These are phyloP conservation scores for Rhinophrynus dorsalis DNA, from an alignment of 2,797 vertebrate species.

Conservation along the genomic window DNA sequence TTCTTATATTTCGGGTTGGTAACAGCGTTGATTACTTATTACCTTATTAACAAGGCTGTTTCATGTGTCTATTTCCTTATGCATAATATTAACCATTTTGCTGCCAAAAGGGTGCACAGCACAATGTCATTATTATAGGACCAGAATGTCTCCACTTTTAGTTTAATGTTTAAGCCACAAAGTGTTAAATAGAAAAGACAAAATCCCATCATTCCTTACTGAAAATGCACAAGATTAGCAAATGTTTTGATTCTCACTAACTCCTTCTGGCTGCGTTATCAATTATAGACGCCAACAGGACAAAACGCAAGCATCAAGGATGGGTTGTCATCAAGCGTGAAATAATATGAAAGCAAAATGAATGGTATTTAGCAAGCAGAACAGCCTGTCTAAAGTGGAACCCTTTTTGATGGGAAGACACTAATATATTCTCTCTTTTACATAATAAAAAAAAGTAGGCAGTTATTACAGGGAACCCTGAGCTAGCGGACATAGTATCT, in stretches of 20 bases:
- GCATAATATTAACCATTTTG: too few relatives aligned
- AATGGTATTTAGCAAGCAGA: conserved; percentile 41
- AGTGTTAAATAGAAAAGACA: too few relatives aligned
- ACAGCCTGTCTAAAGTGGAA: conserved; percentile 30
- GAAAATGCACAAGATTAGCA: conserved; percentile 27
- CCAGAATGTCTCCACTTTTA: too few relatives aligned
- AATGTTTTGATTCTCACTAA: conserved; percentile 36
- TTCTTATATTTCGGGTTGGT: too few relatives aligned
- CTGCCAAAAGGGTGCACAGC: too few relatives aligned
- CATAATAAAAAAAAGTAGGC: conserved; percentile 37
- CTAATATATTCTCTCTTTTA: conserved; percentile 46
- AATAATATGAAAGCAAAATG: conserved; percentile 46
- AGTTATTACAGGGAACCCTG: conserved; percentile 29
- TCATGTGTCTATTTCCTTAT: too few relatives aligned
- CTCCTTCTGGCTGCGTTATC: conserved; percentile 39
- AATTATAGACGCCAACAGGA: conserved; percentile 35
- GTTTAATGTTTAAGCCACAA: too few relatives aligned
- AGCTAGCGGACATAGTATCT: conserved; percentile 10
- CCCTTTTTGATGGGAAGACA: conserved; percentile 36
- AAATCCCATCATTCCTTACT: too few relatives aligned
- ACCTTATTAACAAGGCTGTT: too few relatives aligned
- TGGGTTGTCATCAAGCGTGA: conserved; percentile 39
- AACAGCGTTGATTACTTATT: too few relatives aligned
- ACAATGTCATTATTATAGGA: too few relatives aligned
- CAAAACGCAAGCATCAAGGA: conserved; percentile 32